Evolutionary conservation across 2,113 vertebrate species (phyloP).

Genomic region (Damaliscus lunatus): DNA sequence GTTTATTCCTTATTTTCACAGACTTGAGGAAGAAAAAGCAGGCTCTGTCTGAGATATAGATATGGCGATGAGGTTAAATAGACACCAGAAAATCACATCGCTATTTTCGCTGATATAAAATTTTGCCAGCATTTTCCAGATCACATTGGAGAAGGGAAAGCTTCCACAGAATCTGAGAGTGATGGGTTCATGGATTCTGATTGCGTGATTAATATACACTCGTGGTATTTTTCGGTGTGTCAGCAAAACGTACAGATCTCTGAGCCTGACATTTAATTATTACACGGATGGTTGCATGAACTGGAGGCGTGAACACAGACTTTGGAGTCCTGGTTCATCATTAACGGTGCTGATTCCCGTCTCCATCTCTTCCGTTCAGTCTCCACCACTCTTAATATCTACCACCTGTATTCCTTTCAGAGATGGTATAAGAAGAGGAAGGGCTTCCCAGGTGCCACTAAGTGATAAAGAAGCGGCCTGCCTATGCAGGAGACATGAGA

Average conservation of each 20-base stretch:
- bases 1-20: slow-evolving; percentile 10
- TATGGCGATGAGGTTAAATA: neutral
- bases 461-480: neutral
- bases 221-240: neutral
- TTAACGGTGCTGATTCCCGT: neutral
- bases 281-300: neutral
- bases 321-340: neutral
- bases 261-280: neutral
- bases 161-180: neutral
- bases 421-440: neutral
- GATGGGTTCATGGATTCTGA: neutral
- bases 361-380: neutral
- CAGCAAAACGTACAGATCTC: neutral
- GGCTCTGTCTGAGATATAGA: neutral
- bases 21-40: neutral
- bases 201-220: neutral
- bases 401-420: neutral
- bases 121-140: neutral
- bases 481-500: neutral
- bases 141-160: neutral
- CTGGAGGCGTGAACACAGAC: neutral
- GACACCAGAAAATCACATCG: neutral
- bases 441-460: neutral
- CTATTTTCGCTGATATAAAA: neutral
- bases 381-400: neutral